Evolutionary conservation across 1,140 invertebrate species (phyloP).

Genomic region (Diorhabda carinulata): DNA sequence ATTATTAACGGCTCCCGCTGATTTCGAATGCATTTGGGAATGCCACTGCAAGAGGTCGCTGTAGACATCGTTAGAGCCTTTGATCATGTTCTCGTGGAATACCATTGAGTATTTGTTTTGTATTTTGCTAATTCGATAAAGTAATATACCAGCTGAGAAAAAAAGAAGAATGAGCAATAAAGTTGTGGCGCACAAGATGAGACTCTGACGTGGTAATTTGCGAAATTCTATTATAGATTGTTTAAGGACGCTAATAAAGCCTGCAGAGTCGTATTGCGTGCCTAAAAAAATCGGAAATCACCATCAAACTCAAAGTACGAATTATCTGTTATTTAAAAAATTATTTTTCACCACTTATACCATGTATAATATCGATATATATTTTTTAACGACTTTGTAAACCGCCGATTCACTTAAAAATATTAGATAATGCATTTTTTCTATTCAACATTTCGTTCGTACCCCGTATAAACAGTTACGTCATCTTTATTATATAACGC

Average conservation of each 20-base stretch:
- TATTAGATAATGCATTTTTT: no score
- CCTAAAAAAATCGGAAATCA: slow-evolving; percentile 9
- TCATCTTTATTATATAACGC: no score
- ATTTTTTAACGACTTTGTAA: background rate
- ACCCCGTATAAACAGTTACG: no score
- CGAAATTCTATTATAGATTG: slow-evolving; percentile 32
- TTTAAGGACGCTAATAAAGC: slow-evolving; percentile 28
- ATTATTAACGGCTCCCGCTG: slow-evolving; percentile 57
- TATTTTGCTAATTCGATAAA: slow-evolving; percentile 50
- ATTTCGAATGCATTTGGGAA: slow-evolving; percentile 57
- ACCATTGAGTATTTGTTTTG: slow-evolving; percentile 45
- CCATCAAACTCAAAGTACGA: no score
- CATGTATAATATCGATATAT: background rate
- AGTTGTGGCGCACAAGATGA: slow-evolving; percentile 48
- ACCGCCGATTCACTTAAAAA: no score
- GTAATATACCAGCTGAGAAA: slow-evolving; percentile 48
- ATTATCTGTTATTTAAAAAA: no score
- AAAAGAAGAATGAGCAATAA: slow-evolving; percentile 49
- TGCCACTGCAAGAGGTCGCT: slow-evolving; percentile 58
- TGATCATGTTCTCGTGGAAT: slow-evolving; percentile 32
- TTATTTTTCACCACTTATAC: no score
- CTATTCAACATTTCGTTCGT: no score
- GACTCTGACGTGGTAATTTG: slow-evolving; percentile 39
- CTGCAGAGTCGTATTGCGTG: slow-evolving; percentile 17
- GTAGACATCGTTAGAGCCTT: slow-evolving; percentile 55